These are phyloP conservation scores for Crenuchus spilurus DNA, from an alignment of 2,797 vertebrate genomes.

Conservation along the genomic window DNA sequence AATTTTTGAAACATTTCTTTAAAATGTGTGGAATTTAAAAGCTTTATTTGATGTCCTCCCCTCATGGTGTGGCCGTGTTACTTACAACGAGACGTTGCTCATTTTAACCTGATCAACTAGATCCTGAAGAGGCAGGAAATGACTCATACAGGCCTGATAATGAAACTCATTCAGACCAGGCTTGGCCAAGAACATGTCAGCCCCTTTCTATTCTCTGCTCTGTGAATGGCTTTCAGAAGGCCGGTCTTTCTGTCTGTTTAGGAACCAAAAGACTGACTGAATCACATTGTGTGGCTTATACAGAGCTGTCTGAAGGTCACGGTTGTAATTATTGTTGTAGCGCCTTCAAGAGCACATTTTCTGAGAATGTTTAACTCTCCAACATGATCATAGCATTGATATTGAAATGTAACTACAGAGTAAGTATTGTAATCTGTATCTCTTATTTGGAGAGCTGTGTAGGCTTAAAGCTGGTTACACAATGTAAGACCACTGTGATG, in stretches of 20 bases:
- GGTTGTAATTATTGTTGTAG: not conserved
- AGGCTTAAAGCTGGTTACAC: too few relatives aligned
- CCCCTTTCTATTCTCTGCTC: not conserved
- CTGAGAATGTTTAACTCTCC: not conserved
- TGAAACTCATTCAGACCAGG: not conserved
- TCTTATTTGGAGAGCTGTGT: too few relatives aligned
- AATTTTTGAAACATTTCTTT: too few relatives aligned
- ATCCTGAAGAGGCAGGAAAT: not conserved
- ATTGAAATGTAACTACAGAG: not conserved
- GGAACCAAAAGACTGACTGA: not conserved
- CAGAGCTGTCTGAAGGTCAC: not conserved
- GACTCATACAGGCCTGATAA: slow-evolving; percentile 11
- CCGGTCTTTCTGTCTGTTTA: not conserved
- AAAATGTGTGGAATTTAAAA: too few relatives aligned
- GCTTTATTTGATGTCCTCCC: not conserved
- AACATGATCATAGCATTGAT: not conserved
- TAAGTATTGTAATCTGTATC: too few relatives aligned
- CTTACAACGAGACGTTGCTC: not conserved
- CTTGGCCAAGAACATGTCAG: not conserved
- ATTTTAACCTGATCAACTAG: slow-evolving; percentile 33
- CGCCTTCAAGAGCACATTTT: not conserved
- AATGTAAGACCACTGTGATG: too few relatives aligned
- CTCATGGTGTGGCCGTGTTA: too few relatives aligned
- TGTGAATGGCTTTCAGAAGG: not conserved
- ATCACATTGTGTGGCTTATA: not conserved